Evolutionary conservation across 2,113 vertebrate species (phyloP).

Genomic region (Pedionomus torquatus): DNA sequence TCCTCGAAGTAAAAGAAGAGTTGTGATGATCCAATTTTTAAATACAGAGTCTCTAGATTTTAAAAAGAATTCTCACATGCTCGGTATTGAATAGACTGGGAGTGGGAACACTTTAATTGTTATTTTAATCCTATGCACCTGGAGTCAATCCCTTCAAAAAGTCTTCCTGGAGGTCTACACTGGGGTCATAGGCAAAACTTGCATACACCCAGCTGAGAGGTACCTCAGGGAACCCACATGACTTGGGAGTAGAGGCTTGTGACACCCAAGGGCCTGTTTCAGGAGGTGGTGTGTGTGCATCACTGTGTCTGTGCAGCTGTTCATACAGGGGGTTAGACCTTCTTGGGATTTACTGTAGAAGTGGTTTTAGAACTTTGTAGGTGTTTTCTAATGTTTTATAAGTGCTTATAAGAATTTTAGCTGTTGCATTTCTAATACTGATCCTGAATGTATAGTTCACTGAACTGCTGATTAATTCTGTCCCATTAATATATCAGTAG

Average conservation of each 20-base stretch:
- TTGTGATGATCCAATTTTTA: not conserved
- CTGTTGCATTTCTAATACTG: not conserved
- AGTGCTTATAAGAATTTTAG: not conserved
- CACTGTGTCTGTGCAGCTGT: not conserved
- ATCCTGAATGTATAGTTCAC: not conserved
- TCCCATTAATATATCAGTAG: not conserved
- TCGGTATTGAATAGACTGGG: not conserved
- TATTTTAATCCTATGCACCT: not conserved
- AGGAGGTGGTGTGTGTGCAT: rapidly evolving
- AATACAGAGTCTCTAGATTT: not conserved
- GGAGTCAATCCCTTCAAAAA: not conserved
- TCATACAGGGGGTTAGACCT: rapidly evolving
- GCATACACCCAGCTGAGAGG: rapidly evolving
- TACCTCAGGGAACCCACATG: not conserved
- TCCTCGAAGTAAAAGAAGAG: not conserved
- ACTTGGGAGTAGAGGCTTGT: not conserved
- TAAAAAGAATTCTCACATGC: not conserved
- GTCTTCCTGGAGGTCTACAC: not conserved
- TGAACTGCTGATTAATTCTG: not conserved
- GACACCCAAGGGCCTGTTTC: too few relatives aligned
- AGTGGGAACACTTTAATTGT: not conserved
- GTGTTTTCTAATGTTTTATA: not conserved
- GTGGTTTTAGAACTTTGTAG: not conserved
- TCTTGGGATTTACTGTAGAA: not conserved
- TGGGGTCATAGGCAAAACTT: not conserved